Conservation (phyloP, 2,888 invertebrate genomes). For the Chalcosyrphus nemorum region DNA sequence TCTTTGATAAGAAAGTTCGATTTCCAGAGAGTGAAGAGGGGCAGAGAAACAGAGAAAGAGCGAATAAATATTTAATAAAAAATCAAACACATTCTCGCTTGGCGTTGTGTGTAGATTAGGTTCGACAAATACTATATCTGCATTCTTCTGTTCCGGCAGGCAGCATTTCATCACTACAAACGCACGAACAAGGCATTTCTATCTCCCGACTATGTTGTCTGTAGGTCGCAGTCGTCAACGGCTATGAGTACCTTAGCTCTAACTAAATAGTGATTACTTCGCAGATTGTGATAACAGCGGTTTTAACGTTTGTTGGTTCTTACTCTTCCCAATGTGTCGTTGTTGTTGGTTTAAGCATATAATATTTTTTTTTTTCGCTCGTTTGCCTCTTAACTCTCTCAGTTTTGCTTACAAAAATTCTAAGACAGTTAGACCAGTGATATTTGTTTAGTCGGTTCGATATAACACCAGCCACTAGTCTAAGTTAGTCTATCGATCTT, state of each 20-base stretch:
- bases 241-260: constrained; percentile 66
- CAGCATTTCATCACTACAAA: constrained; percentile 57
- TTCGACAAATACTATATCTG: constrained; percentile 38
- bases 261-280: constrained; percentile 67
- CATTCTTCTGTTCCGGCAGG: constrained; percentile 50
- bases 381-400: constrained; percentile 45
- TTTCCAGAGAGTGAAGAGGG: constrained; percentile 25
- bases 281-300: constrained; percentile 68
- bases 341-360: constrained; percentile 54
- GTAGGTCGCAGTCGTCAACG: constrained; percentile 60
- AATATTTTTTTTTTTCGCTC: constrained; percentile 17
- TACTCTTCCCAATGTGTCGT: constrained; percentile 51
- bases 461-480: constrained; percentile 53
- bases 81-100: constrained; percentile 46
- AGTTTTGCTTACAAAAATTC: constrained; percentile 56
- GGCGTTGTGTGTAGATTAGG: constrained; percentile 40
- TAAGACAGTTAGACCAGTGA: constrained; percentile 67
- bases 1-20: constrained; percentile 67
- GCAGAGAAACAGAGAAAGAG: constrained; percentile 37
- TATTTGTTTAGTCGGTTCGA: constrained; percentile 69
- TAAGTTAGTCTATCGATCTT: constrained; percentile 57
- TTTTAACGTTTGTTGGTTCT: constrained; percentile 64
- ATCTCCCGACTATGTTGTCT: constrained; percentile 50
- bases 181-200: constrained; percentile 34
- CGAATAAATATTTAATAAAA: constrained; percentile 46